phyloP scores from a whole-genome alignment of 2,797 vertebrate genomes.

The Hephaestus fuliginosus region DNA sequence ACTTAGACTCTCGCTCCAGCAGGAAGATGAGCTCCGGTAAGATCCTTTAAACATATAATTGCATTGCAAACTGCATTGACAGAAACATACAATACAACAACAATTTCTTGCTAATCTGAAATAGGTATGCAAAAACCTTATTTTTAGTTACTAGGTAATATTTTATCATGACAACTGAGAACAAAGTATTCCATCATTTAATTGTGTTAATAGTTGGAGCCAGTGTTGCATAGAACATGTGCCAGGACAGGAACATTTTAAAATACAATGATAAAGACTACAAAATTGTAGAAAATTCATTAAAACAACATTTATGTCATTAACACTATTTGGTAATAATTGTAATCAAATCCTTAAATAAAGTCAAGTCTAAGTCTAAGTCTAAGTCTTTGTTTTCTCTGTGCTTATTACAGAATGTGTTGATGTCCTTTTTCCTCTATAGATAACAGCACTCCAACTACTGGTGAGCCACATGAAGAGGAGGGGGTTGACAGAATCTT shows the following conservation, averaged over 20 bases:
- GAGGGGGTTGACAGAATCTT: rapidly evolving
- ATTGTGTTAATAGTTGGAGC: background rate
- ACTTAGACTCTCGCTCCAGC: background rate
- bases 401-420: background rate
- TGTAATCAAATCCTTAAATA: background rate
- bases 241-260: background rate
- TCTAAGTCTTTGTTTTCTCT: background rate
- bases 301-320: background rate
- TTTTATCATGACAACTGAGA: background rate
- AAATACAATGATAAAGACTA: background rate
- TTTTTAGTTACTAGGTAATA: background rate
- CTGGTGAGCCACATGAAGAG: rapidly evolving
- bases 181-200: background rate
- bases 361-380: too few species aligned
- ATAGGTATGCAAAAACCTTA: background rate
- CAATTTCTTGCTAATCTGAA: background rate
- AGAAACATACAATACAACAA: background rate
- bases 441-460: background rate
- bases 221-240: background rate
- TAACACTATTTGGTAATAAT: background rate
- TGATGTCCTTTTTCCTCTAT: background rate
- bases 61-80: background rate
- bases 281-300: background rate
- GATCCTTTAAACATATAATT: slow-evolving; percentile 23
- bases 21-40: slow-evolving; percentile 56